Conservation (phyloP, 2,888 invertebrate species). For the Argyresthia goedartella region DNA sequence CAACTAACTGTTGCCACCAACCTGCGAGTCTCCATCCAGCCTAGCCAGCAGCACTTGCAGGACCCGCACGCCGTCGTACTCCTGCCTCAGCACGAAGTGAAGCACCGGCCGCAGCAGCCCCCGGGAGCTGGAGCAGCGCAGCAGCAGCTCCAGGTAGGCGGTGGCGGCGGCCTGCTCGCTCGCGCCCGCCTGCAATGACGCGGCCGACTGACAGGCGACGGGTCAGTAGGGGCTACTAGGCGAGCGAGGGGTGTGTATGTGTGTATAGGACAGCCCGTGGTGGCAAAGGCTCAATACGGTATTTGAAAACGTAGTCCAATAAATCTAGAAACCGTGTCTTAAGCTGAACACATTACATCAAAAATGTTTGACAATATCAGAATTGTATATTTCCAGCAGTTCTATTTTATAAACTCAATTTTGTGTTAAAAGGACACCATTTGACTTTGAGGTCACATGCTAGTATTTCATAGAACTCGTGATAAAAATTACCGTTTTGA, state of each 20-base stretch:
- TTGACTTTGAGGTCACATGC: too few species aligned
- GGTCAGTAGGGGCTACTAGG: constrained; percentile 25
- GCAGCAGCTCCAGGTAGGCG: constrained; percentile 91
- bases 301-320: neutral
- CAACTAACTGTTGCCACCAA: constrained; percentile 45
- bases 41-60: constrained; percentile 86
- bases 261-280: too few species aligned
- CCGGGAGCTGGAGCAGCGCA: constrained; percentile 89
- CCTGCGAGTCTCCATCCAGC: constrained; percentile 81
- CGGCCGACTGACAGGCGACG: constrained; percentile 42
- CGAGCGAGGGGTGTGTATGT: constrained; percentile 5
- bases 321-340: too few species aligned
- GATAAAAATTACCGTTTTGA: too few species aligned
- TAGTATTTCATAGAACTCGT: too few species aligned
- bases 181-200: constrained; percentile 81
- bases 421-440: too few species aligned
- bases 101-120: constrained; percentile 86
- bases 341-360: too few species aligned
- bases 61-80: constrained; percentile 87
- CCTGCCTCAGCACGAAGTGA: constrained; percentile 84
- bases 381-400: too few species aligned
- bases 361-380: too few species aligned
- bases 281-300: too few species aligned
- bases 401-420: too few species aligned
- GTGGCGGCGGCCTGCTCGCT: constrained; percentile 93